Conservation (phyloP, 2,888 invertebrate species). For the Patella pellucida region DNA sequence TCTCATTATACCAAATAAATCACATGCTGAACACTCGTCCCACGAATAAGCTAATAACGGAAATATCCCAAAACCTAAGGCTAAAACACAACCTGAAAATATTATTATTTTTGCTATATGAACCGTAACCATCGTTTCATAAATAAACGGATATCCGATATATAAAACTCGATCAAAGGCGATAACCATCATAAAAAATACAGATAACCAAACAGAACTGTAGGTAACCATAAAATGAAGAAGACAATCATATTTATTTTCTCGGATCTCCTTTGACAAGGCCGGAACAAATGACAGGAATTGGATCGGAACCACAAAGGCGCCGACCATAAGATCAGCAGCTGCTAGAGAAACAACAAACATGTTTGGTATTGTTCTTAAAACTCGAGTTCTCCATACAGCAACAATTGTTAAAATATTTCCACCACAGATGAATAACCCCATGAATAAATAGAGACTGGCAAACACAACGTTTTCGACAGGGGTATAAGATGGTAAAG, state of each 20-base stretch:
- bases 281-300: constrained; percentile 16
- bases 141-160: constrained; percentile 1
- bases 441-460: not conserved
- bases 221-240: constrained; percentile 22
- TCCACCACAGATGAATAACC: constrained; percentile 26
- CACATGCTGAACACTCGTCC: too few relatives aligned
- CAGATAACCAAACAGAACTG: constrained; percentile 18
- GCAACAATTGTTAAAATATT: constrained; percentile 33
- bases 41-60: too few relatives aligned
- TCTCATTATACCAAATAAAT: too few relatives aligned
- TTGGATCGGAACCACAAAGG: constrained; percentile 22
- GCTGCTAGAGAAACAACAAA: constrained; percentile 33
- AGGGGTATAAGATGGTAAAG: too few relatives aligned
- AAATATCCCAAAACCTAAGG: not conserved
- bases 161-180: constrained; percentile 28
- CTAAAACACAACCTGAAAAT: not conserved
- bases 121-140: not conserved
- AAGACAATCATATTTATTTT: constrained; percentile 23
- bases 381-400: constrained; percentile 22
- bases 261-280: constrained; percentile 1
- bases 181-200: constrained; percentile 24
- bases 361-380: constrained; percentile 35
- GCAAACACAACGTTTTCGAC: too few relatives aligned
- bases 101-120: not conserved
- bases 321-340: constrained; percentile 12